Base-by-base conservation (phyloP, 2,113 vertebrate species). In the Accipiter virgatus region DNA sequence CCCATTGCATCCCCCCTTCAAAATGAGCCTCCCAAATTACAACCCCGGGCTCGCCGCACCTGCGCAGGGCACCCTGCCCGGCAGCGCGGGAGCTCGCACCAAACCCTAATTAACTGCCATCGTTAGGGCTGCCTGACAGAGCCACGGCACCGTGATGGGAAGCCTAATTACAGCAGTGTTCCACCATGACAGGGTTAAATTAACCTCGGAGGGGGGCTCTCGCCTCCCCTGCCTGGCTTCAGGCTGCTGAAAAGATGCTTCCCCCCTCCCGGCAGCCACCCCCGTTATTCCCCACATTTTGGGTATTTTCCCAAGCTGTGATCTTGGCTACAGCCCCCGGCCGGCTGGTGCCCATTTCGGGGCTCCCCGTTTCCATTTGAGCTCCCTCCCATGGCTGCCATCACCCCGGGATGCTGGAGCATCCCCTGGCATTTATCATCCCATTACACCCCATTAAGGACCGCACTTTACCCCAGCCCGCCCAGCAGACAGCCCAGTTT, bases 351-450 rank as follows among this genome's bases (percentile, higher is more conserved):
- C 55, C 18, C 1, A 2, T 62, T 3, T 6, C 5, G 7, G 59
- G 40, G 20, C 1, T 55, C 50, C 55, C 12, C 0, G 0, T 31
- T 25, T 29, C 73, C 58, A 38, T 5, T 16, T 23, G 8, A 43
- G 6, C 61, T 15, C 56, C 34, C 27, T 71, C 61, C 72, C 10
- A 1, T 1, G 4, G 56, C 25, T 16, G 0, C 36, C 36, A 2
- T 2, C 11, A 0, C 7, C 58, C 20, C 0, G 0, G 16, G 50
- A 43, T 36, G 25, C 81, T 1, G 0, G 10, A 56, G 27, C 50
- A 52, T 14, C 22, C 47, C 21, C 48, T 12, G 50, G 61, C 32
- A 32, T n/a, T 65, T 10, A 10, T 32, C 65, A 11, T 19, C 63
- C 55, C 86, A 9, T 23, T 40, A 70, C 43, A 45, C 5, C 86